Conservation (phyloP, 2,888 invertebrate genomes). For the Pimpla rufipes region DNA sequence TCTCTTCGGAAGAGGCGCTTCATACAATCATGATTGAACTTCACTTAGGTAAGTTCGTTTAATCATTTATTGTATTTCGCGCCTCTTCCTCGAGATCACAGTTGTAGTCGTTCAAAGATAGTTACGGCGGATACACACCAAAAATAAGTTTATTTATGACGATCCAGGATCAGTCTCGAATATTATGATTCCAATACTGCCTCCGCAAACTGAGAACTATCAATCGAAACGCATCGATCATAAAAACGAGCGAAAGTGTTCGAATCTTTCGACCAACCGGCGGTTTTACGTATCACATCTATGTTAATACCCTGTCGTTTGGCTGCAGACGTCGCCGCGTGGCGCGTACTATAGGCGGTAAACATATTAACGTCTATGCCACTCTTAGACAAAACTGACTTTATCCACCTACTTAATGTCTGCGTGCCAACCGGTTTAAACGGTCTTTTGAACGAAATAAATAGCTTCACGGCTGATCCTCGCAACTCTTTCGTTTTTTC, state of each 20-base stretch:
- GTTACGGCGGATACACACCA: slow-evolving; percentile 36
- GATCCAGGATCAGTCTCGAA: background rate
- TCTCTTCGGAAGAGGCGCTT: too few relatives aligned
- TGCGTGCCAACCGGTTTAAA: slow-evolving; percentile 27
- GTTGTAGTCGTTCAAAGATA: slow-evolving; percentile 48
- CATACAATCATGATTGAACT: too few relatives aligned
- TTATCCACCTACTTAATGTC: slow-evolving; percentile 46
- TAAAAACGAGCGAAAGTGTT: slow-evolving; percentile 51
- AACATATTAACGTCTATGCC: slow-evolving; percentile 34
- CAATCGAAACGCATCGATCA: slow-evolving; percentile 7
- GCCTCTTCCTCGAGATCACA: slow-evolving; percentile 65
- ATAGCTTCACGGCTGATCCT: slow-evolving; percentile 32
- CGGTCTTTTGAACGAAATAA: slow-evolving; percentile 50
- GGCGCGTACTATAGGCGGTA: slow-evolving; percentile 44
- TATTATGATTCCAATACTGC: slow-evolving; percentile 10
- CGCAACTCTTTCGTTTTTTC: slow-evolving; percentile 46
- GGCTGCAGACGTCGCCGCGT: slow-evolving; percentile 36
- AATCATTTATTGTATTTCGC: slow-evolving; percentile 14
- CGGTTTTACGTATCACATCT: slow-evolving; percentile 45
- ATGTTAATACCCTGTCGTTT: too few relatives aligned
- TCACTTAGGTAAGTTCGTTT: slow-evolving; percentile 25
- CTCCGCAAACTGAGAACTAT: slow-evolving; percentile 28
- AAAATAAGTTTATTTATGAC: slow-evolving; percentile 9
- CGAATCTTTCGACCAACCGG: slow-evolving; percentile 43
- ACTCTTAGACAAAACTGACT: slow-evolving; percentile 34